phyloP scores from a whole-genome alignment of 2,888 invertebrate genomes.

The Clostera curtula region DNA sequence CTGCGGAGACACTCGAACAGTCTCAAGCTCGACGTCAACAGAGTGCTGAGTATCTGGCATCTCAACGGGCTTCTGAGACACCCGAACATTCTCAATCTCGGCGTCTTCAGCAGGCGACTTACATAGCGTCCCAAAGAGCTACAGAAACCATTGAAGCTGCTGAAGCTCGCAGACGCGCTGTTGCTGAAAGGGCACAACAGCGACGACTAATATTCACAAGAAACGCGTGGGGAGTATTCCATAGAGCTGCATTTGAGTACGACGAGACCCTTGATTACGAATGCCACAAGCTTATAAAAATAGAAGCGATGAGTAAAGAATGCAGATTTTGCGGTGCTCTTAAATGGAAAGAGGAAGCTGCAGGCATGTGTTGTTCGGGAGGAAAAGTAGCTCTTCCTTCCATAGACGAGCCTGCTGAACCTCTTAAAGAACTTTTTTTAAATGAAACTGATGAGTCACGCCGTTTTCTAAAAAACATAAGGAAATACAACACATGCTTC shows the following conservation, averaged over 20 bases:
- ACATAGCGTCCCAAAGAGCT: conserved; percentile 1
- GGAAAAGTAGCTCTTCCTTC: conserved; percentile 13
- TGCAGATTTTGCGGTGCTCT: conserved; percentile 9
- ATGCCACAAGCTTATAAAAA: conserved; percentile 2
- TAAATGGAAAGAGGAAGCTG: conserved; percentile 15
- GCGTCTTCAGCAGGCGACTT: no score
- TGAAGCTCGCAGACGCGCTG: background rate
- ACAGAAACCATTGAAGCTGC: background rate
- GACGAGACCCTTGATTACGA: conserved; percentile 3
- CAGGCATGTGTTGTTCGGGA: conserved; percentile 19
- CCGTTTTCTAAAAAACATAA: conserved; percentile 10
- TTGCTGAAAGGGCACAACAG: conserved; percentile 1
- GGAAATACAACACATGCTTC: conserved; percentile 19
- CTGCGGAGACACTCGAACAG: background rate
- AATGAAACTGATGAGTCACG: conserved; percentile 7
- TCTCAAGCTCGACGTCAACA: background rate
- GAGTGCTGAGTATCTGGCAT: background rate
- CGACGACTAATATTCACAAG: conserved; percentile 1
- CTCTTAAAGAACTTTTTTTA: conserved; percentile 12
- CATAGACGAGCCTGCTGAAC: conserved; percentile 13
- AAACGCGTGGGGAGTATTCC: conserved; percentile 1
- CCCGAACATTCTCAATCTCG: background rate
- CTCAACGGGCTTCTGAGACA: conserved; percentile 2
- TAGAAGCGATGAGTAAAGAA: conserved; percentile 7
- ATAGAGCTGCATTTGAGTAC: conserved; percentile 5